Evolutionary conservation across 2,113 vertebrate genomes (phyloP), one percentile per base, ranked within the genome.

Genomic region (Piaya cayana): DNA sequence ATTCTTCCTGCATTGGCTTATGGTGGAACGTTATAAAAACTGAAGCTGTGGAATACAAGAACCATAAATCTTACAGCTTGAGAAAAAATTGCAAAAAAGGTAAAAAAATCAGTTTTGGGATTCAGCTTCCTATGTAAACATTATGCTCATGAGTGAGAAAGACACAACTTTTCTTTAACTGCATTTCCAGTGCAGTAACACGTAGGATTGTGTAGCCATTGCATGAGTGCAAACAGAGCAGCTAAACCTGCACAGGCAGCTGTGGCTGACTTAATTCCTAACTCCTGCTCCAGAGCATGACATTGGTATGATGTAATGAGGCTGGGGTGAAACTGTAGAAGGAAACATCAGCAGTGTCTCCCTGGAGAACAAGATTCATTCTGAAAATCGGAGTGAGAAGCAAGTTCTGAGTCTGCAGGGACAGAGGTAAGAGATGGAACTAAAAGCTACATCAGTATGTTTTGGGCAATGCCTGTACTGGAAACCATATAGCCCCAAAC

Each of bases 271-370:
- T 87, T 29, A n/a, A 84, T 71, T 74, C 76, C 79, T 15, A 30
- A 45, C 47, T 92, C 25, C 60, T 58, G 79, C 90, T 94, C 68
- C 82, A 65, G 76, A 50, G 79, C 86, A 63, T 74, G 94, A 81
- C 80, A 62, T 67, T 45, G 47, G 10, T 13, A 8, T 86, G 92
- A 95, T 67, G 88, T 70, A 80, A 88, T 19, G 82, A 49, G 65
- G 69, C 27, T 15, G 3, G 50, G 59, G 55, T 0, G 4, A 53
- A 83, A 37, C 49, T 39, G 6, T 5, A 68, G 58, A 30, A 34
- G 72, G 70, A 64, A 82, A 30, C 12, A 2, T 65, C 78, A 60
- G 50, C 52, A 27, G 34, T 2, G 43, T 53, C 52, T 82, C 67
- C 71, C 23, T 58, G 88, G 85, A 82, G 71, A 70, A 63, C 1